Conservation (phyloP, 2,113 vertebrate genomes). For the Patagioenas fasciata region DNA sequence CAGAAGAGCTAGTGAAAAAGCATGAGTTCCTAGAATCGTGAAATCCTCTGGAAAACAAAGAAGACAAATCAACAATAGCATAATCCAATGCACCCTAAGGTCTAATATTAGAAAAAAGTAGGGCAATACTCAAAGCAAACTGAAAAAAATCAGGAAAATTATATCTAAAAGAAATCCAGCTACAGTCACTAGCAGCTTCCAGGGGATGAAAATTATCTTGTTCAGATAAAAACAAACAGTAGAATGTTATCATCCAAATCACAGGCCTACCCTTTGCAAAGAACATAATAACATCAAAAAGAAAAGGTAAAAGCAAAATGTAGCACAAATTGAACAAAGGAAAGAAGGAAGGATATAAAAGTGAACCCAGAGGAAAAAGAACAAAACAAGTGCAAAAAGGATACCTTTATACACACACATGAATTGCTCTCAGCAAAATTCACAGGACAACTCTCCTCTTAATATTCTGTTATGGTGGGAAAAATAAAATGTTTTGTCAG, state of each 20-base stretch:
- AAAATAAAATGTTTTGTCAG: neutral
- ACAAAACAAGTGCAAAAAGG: accelerated
- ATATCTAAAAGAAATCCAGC: neutral
- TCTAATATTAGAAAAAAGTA: neutral
- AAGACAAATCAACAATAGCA: neutral
- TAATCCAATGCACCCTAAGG: neutral
- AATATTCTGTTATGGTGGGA: neutral
- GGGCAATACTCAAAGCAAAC: neutral
- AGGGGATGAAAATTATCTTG: neutral
- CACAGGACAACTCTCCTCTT: neutral
- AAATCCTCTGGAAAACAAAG: neutral
- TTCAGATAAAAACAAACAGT: neutral
- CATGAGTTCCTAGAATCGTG: neutral
- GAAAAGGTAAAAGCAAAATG: neutral
- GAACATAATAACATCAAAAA: neutral
- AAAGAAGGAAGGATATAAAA: neutral
- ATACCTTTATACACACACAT: neutral
- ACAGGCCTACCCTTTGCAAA: neutral
- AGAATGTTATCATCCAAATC: neutral
- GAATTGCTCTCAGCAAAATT: neutral
- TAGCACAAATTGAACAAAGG: neutral
- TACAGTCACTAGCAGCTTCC: neutral
- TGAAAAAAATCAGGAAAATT: neutral
- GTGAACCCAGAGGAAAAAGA: neutral
- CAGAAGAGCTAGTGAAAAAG: neutral